These are phyloP conservation scores for Drosophila meridiana DNA, from an alignment of 2,888 invertebrate species.

Conservation along the genomic window DNA sequence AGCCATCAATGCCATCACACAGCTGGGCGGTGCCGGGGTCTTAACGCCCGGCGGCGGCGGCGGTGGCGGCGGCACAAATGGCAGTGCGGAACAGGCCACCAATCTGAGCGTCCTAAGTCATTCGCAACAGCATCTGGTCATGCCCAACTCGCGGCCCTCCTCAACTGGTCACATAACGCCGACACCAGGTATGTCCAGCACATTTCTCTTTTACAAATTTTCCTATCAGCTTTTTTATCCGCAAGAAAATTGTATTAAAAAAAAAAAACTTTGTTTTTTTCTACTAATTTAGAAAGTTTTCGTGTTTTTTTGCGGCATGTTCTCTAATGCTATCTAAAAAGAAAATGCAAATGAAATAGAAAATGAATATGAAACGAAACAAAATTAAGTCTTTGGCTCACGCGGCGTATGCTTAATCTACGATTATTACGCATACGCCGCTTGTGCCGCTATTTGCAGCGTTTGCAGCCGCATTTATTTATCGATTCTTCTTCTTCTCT, in stretches of 20 bases:
- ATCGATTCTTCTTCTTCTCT: slow-evolving; percentile 3
- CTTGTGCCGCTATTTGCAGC: slow-evolving; percentile 8
- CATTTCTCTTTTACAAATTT: not conserved
- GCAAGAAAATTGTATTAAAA: slow-evolving; percentile 31
- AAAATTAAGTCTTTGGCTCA: slow-evolving; percentile 9
- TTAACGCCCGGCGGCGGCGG: slow-evolving; percentile 51
- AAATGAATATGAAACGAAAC: slow-evolving; percentile 1
- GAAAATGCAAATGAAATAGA: not conserved
- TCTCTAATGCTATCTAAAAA: slow-evolving; percentile 40
- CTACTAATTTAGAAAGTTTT: slow-evolving; percentile 47
- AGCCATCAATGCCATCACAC: slow-evolving; percentile 69
- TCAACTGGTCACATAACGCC: slow-evolving; percentile 87
- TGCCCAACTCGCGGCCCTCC: slow-evolving; percentile 86
- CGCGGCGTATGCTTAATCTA: slow-evolving; percentile 64
- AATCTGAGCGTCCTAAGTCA: slow-evolving; percentile 87
- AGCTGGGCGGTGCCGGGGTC: slow-evolving; percentile 62
- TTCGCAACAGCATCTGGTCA: slow-evolving; percentile 86
- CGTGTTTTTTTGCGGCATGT: slow-evolving; percentile 61
- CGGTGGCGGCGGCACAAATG: slow-evolving; percentile 69
- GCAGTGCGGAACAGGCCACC: slow-evolving; percentile 82
- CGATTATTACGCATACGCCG: slow-evolving; percentile 66
- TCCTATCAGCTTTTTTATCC: slow-evolving; percentile 7
- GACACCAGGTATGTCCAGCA: slow-evolving; percentile 85
- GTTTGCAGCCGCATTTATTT: slow-evolving; percentile 8
- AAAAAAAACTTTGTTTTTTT: slow-evolving; percentile 23